Conservation (phyloP, 2,797 vertebrate genomes). For the Phoebastria nigripes region DNA sequence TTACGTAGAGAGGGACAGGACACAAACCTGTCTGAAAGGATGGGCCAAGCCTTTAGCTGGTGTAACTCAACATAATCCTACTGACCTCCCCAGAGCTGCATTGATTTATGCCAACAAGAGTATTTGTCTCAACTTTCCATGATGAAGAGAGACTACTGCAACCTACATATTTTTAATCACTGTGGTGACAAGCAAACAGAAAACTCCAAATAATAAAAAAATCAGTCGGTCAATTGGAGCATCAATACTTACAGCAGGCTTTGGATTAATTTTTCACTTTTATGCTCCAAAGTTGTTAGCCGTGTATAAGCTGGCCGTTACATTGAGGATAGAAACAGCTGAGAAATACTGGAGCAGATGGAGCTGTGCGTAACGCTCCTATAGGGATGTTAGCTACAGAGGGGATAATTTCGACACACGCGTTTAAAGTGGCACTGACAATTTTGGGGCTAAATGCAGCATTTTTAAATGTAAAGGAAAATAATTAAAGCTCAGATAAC, state of each 20-base stretch:
- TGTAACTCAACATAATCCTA: background rate
- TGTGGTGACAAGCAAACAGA: background rate
- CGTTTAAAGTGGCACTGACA: background rate
- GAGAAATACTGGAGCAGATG: constrained; percentile 58
- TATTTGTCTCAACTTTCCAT: background rate
- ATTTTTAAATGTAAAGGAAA: background rate
- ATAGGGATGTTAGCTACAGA: constrained; percentile 10
- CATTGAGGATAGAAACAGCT: constrained; percentile 8
- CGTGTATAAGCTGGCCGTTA: constrained; percentile 9
- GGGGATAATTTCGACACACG: background rate
- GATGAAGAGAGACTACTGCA: background rate
- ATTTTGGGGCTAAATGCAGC: background rate
- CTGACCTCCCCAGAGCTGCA: constrained; percentile 10
- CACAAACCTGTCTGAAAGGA: background rate
- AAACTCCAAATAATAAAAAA: background rate
- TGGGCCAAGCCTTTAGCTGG: background rate
- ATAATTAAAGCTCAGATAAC: background rate
- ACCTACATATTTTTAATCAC: background rate
- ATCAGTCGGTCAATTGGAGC: background rate
- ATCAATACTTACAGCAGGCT: background rate
- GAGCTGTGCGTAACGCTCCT: constrained; percentile 20
- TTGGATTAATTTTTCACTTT: constrained; percentile 20
- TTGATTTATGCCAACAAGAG: background rate
- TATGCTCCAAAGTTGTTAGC: background rate
- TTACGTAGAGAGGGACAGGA: background rate